phyloP scores from a whole-genome alignment of 2,888 invertebrate species.

The Chelonus formosanus region DNA sequence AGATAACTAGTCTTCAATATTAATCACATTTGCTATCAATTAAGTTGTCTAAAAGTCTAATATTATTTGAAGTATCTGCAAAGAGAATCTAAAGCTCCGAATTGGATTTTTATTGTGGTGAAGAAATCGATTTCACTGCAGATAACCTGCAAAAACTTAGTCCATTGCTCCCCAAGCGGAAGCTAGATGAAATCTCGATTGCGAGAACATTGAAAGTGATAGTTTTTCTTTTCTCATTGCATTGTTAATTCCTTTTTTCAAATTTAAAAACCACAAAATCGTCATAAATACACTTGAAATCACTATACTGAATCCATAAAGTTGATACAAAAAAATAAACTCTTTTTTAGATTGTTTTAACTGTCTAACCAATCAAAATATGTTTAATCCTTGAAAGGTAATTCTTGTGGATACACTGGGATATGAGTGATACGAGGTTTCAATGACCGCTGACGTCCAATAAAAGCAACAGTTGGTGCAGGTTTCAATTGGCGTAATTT shows the following conservation, averaged over 20 bases:
- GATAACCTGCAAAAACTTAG: conserved; percentile 20
- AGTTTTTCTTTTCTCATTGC: conserved; percentile 19
- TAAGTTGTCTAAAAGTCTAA: background rate
- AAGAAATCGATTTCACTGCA: conserved; percentile 34
- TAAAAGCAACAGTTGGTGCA: conserved; percentile 54
- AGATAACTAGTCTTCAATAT: background rate
- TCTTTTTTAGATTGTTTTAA: too few species aligned
- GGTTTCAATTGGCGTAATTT: conserved; percentile 50
- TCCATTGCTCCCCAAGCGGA: conserved; percentile 21
- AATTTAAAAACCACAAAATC: background rate
- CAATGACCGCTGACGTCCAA: conserved; percentile 47
- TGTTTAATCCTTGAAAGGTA: conserved; percentile 59
- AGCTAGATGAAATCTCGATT: conserved; percentile 28
- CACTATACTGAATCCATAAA: background rate
- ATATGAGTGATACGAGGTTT: conserved; percentile 62
- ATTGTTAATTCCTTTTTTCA: conserved; percentile 15
- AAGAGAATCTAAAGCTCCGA: background rate
- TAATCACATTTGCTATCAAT: conserved; percentile 1
- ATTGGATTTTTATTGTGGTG: conserved; percentile 24
- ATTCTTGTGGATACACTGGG: conserved; percentile 63
- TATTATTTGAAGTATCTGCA: background rate
- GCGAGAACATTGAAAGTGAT: conserved; percentile 25
- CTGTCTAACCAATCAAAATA: background rate
- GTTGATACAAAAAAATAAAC: too few species aligned
- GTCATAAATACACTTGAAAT: too few species aligned